phyloP scores from a whole-genome alignment of 2,113 vertebrate species.

The Stigmatopora argus region DNA sequence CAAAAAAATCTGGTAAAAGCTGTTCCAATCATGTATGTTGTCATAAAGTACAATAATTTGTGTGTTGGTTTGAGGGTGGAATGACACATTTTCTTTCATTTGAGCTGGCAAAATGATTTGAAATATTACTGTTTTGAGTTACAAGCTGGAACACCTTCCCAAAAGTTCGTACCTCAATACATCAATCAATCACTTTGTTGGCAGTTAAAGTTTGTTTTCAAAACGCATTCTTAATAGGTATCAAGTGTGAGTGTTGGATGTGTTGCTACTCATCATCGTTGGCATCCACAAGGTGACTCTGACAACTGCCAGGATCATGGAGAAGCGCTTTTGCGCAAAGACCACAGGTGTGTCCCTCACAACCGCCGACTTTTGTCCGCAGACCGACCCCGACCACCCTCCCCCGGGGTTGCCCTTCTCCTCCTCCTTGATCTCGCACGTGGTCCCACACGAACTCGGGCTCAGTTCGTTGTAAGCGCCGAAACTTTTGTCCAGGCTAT shows the following conservation, averaged over 20 bases:
- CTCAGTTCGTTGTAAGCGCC: constrained; percentile 60
- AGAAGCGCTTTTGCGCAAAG: constrained; percentile 91
- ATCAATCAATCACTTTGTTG: background rate
- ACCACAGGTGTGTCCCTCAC: constrained; percentile 62
- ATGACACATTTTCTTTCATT: too few species aligned
- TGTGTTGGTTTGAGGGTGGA: too few species aligned
- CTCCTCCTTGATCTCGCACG: constrained; percentile 27
- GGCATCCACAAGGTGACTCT: constrained; percentile 90
- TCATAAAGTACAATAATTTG: too few species aligned
- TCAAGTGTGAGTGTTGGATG: background rate
- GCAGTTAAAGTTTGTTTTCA: background rate
- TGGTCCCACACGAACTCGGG: constrained; percentile 45
- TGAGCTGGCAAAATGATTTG: too few species aligned
- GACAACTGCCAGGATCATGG: constrained; percentile 83
- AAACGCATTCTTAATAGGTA: background rate
- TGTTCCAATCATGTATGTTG: too few species aligned
- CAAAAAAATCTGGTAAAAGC: too few species aligned
- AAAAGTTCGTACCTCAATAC: background rate
- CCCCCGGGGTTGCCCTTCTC: constrained; percentile 31
- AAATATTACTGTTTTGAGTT: too few species aligned
- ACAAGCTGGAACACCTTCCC: too few species aligned
- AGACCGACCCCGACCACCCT: constrained; percentile 32
- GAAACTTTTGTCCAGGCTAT: constrained; percentile 67
- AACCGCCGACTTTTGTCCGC: constrained; percentile 24
- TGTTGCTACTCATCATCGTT: constrained; percentile 83